Evolutionary conservation across 2,113 vertebrate genomes (phyloP), one percentile per base, ranked within the genome.

Genomic region (Micronycteris hirsuta): DNA sequence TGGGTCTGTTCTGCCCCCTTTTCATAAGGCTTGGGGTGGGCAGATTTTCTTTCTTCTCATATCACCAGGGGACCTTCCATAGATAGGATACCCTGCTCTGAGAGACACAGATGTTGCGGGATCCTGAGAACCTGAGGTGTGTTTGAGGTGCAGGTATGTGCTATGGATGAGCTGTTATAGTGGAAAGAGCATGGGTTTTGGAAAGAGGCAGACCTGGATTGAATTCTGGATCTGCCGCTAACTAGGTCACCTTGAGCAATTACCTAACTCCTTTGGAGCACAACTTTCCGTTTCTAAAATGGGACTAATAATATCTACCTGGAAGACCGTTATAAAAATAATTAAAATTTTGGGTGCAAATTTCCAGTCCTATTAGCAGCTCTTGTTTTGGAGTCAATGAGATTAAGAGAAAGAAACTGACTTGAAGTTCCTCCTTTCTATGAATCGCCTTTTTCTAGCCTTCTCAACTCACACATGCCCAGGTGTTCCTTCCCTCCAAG

Each of bases 241-340:
- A 65, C n/a, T 68, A n/a, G 65, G 31, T 96, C 85, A 96, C 74
- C 92, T 97, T 96, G 92, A 92, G 33, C 28, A 47, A 41, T 84
- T 87, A 26, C 52, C 4, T 87, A 22, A 28, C 14, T 52, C 88
- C n/a, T 78, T 7, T n/a, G 22, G n/a, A n/a, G 36, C 36, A 78
- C 6, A 58, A 5, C 54, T 95, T 83, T 7, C 56, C 28, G 10
- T 15, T 28, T 47, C 12, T 45, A 70, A 96, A 68, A 54, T 26
- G 38, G 33, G 19, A 4, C 24, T 45, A 2, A 77, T 47, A 20
- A 38, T 26, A 54, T 80, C 38, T 61, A 7, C 22, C 19, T 43
- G 11, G 16, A 84, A 92, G 41, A 12, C 52, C 49, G 2, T 22
- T 67, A 47, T 61, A 65, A 76, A 28, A 61, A 68, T 56, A 73